Evolutionary conservation across 2,888 invertebrate genomes (phyloP), one percentile per base, ranked within the genome.

Genomic region (Mesorhabditis sp.): DNA sequence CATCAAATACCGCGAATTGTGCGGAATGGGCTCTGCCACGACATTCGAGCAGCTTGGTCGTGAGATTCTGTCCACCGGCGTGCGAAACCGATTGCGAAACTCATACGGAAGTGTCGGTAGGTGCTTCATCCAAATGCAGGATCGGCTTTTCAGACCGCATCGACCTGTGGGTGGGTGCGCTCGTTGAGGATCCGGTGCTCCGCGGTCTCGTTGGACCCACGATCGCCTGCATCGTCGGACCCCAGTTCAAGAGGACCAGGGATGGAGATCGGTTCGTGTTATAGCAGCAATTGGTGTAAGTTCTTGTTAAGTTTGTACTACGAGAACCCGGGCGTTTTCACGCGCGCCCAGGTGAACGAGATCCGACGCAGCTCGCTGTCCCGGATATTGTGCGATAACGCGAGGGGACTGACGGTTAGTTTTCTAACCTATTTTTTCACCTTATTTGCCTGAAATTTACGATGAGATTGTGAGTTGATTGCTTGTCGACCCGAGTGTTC

Each of bases 301-400:
- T 58, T 6, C 45, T 43, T 2, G 42, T 78, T 65, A 66, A 84
- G 88, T 76, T 88, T 89, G 79, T 89, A 87, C 86, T 89, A 87
- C 78, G 88, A 89, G 76, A 88, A 87, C 71, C 80, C 84, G 13
- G 86, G 85, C 63, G 75, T 86, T 7, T 86, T 82, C 76, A 81
- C 84, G 42, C 75, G 78, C 66, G 82, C 80, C 10, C 95, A 96
- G 89, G 87, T 95, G 13, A 86, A 88, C 0, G 92, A 94, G 87
- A 90, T 96, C 68, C 90, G 93, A 0, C 94, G 94, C 86, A 89
- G 90, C 2, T 94, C 93, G 0, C 85, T 95, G 65, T 91, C 94
- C 0, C 93, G 94, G 86, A 87, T 94, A 0, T 87, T 93, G 70
- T 96, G 95, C 84, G 92, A 94, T 78, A 95, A 95, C 88, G 90